These are phyloP conservation scores for Aphis craccivora DNA, from an alignment of 1,140 invertebrate species.

Conservation along the genomic window DNA sequence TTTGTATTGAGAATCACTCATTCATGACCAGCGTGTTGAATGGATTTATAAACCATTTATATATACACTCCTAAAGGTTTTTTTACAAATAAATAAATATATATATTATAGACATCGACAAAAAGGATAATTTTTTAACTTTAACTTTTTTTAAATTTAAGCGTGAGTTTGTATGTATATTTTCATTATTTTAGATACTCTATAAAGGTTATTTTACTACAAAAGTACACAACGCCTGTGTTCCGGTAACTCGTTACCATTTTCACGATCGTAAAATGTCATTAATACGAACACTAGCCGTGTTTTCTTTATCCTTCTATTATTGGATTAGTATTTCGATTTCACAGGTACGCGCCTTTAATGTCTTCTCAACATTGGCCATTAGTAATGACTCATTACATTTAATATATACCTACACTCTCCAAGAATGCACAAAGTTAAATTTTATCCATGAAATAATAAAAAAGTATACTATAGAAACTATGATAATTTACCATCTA, in stretches of 20 bases:
- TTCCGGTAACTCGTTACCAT: not conserved
- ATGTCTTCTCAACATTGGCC: not conserved
- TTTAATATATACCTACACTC: not conserved
- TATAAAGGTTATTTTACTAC: not conserved
- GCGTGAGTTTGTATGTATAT: not conserved
- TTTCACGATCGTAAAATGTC: not conserved
- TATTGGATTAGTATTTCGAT: constrained; percentile 8
- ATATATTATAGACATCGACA: not conserved
- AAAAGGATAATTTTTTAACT: not conserved
- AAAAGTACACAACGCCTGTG: not conserved
- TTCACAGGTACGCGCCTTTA: not conserved
- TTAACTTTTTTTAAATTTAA: not conserved
- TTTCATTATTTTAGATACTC: not conserved
- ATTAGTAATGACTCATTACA: not conserved
- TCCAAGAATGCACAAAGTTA: not conserved
- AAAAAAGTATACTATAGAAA: not conserved
- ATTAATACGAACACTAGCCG: not conserved
- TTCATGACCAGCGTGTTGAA: not conserved
- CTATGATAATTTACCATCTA: not conserved
- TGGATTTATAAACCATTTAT: not conserved
- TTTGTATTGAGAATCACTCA: constrained; percentile 10
- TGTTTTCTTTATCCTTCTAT: constrained; percentile 1
- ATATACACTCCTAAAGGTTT: not conserved
- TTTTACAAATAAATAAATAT: no score
- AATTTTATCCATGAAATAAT: not conserved